A percentile compares a stretch with the other conserved stretches of the same genome.
Conservation (phyloP, 2,113 vertebrate species). For the Anhinga rufa region DNA sequence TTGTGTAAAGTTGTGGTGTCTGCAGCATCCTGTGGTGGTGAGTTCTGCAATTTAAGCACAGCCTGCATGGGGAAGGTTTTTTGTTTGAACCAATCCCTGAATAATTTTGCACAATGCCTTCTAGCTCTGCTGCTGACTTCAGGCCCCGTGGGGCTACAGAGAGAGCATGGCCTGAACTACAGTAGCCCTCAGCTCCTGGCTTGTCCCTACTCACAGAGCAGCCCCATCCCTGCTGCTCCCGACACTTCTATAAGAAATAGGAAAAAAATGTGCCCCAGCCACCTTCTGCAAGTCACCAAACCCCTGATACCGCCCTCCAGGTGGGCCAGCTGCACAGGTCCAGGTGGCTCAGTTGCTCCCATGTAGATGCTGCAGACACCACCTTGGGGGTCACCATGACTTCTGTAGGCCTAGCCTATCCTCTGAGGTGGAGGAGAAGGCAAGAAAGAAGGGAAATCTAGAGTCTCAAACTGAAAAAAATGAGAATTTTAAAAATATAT, state of each 20-base stretch:
- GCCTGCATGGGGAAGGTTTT: neutral
- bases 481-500: neutral
- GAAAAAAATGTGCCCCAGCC: neutral
- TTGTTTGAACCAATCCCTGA: neutral
- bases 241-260: neutral
- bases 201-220: neutral
- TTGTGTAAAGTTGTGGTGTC: neutral
- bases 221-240: neutral
- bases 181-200: neutral
- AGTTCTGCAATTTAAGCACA: neutral
- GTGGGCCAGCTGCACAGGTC: neutral
- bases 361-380: neutral
- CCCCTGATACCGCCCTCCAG: neutral
- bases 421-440: neutral
- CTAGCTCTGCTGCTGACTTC: neutral
- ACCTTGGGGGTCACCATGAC: neutral
- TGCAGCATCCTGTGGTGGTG: neutral
- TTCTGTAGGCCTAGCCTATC: neutral
- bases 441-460: neutral
- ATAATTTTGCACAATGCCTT: neutral
- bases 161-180: rapidly evolving
- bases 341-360: rapidly evolving
- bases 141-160: neutral
- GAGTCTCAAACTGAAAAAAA: neutral
- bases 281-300: neutral